A percentile compares a stretch with the other conserved stretches of the same genome.
phyloP scores from a whole-genome alignment of 2,113 vertebrate species.

The Leuciscus idus region DNA sequence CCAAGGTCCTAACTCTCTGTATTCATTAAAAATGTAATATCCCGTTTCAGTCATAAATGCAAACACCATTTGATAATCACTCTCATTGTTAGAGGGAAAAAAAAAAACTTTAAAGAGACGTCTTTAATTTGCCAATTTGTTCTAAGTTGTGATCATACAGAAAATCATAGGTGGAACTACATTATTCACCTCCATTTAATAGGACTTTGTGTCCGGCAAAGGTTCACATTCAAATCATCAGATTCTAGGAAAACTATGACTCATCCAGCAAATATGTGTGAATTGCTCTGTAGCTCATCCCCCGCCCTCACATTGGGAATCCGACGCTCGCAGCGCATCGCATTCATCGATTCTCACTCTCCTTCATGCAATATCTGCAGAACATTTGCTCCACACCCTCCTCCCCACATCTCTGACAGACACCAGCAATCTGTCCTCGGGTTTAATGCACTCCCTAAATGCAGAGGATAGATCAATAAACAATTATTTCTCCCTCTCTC shows the following conservation, averaged over 20 bases:
- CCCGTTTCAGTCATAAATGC: neutral
- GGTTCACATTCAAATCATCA: neutral
- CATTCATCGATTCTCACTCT: constrained; percentile 45
- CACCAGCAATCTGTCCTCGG: constrained; percentile 56
- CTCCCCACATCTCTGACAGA: constrained; percentile 41
- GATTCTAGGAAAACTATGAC: neutral
- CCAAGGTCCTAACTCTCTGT: too few relatives aligned
- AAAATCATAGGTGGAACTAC: neutral
- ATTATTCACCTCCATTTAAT: neutral
- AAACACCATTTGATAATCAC: neutral
- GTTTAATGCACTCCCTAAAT: constrained; percentile 67
- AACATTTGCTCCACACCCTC: constrained; percentile 40
- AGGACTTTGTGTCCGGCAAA: neutral
- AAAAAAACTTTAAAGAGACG: too few relatives aligned
- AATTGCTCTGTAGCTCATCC: neutral
- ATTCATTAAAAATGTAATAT: neutral
- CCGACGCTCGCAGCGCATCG: neutral
- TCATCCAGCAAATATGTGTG: constrained; percentile 8
- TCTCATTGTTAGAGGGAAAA: neutral
- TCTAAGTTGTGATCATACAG: neutral
- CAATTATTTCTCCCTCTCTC: constrained; percentile 59
- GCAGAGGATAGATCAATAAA: constrained; percentile 62
- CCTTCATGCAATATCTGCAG: constrained; percentile 48
- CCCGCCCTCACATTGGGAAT: neutral
- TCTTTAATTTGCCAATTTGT: too few relatives aligned